These are phyloP conservation scores for Falcunculus frontatus DNA, from an alignment of 2,113 vertebrate species.

Conservation along the genomic window DNA sequence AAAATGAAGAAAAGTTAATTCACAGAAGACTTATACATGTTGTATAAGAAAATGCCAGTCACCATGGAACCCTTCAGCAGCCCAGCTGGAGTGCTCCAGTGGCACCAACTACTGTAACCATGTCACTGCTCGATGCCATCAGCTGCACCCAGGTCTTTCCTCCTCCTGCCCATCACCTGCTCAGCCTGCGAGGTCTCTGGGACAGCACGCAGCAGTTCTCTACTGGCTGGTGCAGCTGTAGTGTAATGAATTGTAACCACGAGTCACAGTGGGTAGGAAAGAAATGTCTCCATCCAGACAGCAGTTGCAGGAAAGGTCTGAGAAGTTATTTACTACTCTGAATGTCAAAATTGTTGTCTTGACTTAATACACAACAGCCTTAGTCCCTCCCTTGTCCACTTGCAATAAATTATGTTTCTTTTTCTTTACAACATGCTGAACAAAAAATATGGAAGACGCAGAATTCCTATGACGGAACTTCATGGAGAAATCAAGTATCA, in stretches of 20 bases:
- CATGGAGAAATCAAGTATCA: neutral
- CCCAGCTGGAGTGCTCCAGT: neutral
- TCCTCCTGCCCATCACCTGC: neutral
- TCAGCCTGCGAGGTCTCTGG: accelerated
- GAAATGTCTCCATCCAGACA: neutral
- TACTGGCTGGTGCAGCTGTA: neutral
- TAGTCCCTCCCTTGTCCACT: neutral
- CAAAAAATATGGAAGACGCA: neutral
- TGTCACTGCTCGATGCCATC: accelerated
- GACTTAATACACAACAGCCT: neutral
- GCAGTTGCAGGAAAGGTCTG: neutral
- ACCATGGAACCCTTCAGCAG: neutral
- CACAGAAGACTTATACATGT: neutral
- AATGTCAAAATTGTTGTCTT: neutral
- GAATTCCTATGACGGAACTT: neutral
- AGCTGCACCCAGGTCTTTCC: neutral
- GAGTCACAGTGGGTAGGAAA: neutral
- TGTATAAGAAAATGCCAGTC: neutral
- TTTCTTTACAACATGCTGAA: neutral
- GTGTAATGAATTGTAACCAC: neutral
- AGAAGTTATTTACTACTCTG: neutral
- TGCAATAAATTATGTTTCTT: neutral
- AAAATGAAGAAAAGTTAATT: neutral
- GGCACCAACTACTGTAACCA: neutral
- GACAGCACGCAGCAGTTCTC: neutral